Conservation (phyloP, 2,113 vertebrate species). For the Chamaetylas fuelleborni region DNA sequence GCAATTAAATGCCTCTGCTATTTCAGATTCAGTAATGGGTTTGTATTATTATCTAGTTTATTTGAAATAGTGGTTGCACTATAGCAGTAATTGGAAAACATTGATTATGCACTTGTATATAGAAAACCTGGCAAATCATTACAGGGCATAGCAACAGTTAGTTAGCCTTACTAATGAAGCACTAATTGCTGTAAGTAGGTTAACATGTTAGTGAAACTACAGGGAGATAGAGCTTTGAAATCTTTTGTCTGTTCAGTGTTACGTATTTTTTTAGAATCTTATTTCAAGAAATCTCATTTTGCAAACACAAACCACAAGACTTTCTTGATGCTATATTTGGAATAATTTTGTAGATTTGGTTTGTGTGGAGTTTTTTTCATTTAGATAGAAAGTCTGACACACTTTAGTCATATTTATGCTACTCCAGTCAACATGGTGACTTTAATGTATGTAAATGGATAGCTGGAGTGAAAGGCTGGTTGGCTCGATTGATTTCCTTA, state of each 20-base stretch:
- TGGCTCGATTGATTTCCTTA: not conserved
- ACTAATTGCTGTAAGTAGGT: conserved; percentile 99
- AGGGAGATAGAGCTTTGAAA: conserved; percentile 83
- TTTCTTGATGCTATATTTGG: not conserved
- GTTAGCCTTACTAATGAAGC: conserved; percentile 99
- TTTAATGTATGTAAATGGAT: conserved; percentile 47
- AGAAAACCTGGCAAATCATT: conserved; percentile 99
- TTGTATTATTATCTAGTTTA: conserved; percentile 99
- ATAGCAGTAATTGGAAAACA: conserved; percentile 99
- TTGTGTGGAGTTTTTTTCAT: not conserved
- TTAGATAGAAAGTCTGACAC: not conserved
- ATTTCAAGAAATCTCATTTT: conserved; percentile 34
- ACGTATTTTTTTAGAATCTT: conserved; percentile 36
- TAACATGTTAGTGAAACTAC: conserved; percentile 99
- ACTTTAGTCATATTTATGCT: conserved; percentile 22
- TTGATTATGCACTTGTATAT: conserved; percentile 99
- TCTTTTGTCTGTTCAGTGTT: conserved; percentile 66
- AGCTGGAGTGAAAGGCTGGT: conserved; percentile 13
- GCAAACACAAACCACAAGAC: conserved; percentile 27
- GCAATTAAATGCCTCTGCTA: conserved; percentile 99
- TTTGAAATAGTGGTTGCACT: conserved; percentile 99
- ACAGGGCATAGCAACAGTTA: conserved; percentile 98
- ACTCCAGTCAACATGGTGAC: conserved; percentile 9
- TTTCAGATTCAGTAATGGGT: conserved; percentile 96
- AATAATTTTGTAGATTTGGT: conserved; percentile 29